These are phyloP conservation scores for Corythoichthys haematopterus DNA, from an alignment of 2,113 vertebrate species.

Conservation along the genomic window DNA sequence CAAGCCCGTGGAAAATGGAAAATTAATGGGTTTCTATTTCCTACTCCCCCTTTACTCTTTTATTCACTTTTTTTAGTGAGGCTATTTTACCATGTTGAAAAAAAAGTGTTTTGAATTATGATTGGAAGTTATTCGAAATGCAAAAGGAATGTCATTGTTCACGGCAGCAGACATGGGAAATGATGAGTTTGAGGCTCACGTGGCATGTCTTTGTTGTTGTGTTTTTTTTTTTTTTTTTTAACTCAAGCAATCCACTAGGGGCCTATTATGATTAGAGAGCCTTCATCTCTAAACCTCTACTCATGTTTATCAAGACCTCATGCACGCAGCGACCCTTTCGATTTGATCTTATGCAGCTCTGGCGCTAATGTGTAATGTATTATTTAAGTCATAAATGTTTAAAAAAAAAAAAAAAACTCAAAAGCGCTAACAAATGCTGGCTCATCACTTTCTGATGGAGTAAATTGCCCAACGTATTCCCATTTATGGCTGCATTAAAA, in stretches of 20 bases:
- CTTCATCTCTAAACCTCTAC: constrained; percentile 65
- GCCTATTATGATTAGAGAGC: constrained; percentile 72
- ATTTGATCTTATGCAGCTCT: constrained; percentile 69
- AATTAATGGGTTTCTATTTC: constrained; percentile 73
- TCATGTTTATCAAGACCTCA: constrained; percentile 66
- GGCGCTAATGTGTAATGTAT: constrained; percentile 74
- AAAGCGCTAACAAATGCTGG: constrained; percentile 69
- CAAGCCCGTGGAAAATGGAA: constrained; percentile 73
- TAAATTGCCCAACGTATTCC: constrained; percentile 68
- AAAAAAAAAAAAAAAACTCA: constrained; percentile 22
- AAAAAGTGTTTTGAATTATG: constrained; percentile 69
- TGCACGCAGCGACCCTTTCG: constrained; percentile 52
- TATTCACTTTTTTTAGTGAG: constrained; percentile 40
- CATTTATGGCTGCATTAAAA: constrained; percentile 64
- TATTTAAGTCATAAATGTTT: constrained; percentile 78
- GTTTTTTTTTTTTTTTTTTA: background rate
- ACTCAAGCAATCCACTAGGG: constrained; percentile 59
- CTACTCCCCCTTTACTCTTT: constrained; percentile 22
- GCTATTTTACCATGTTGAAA: constrained; percentile 61
- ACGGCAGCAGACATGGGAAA: constrained; percentile 58
- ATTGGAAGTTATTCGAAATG: constrained; percentile 70
- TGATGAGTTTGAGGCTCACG: constrained; percentile 55
- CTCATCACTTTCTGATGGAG: constrained; percentile 72
- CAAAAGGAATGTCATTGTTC: constrained; percentile 71
- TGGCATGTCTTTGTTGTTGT: constrained; percentile 59